Conservation (phyloP, 2,888 invertebrate species). For the Mesorhabditis spiculigera region DNA sequence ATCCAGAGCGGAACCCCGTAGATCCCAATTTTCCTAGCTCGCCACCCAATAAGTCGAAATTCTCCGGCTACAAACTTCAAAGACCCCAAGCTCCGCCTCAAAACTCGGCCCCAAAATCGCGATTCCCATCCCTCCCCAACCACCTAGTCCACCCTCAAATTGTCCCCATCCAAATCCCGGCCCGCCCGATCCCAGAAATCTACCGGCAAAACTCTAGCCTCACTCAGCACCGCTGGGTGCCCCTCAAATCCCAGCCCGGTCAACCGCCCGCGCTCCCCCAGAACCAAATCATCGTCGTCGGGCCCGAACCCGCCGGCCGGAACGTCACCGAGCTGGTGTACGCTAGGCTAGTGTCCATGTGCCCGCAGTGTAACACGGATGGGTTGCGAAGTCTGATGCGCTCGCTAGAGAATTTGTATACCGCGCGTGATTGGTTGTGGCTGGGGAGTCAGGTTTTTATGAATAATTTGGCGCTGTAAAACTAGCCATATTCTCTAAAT, state of each 20-base stretch:
- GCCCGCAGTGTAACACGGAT: conserved; percentile 2
- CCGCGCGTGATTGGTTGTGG: neutral
- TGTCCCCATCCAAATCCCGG: neutral
- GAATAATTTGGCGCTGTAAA: neutral
- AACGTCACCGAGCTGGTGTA: conserved; percentile 2
- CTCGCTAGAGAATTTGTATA: conserved; percentile 1
- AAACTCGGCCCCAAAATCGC: neutral
- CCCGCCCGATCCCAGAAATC: neutral
- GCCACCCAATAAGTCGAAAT: neutral
- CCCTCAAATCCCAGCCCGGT: neutral
- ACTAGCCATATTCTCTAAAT: too few species aligned
- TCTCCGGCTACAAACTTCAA: too few species aligned
- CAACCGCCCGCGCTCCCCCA: neutral
- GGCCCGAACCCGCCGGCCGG: neutral
- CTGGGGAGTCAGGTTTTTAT: neutral
- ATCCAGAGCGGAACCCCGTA: neutral
- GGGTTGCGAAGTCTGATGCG: neutral
- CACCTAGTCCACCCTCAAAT: neutral
- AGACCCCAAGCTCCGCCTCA: neutral
- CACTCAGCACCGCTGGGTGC: neutral
- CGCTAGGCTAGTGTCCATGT: neutral
- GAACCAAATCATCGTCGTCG: neutral
- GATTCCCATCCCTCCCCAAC: neutral
- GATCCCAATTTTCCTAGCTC: neutral
- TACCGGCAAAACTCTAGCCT: neutral